Conservation (phyloP, 2,113 vertebrate species). For the Penelope pileata region DNA sequence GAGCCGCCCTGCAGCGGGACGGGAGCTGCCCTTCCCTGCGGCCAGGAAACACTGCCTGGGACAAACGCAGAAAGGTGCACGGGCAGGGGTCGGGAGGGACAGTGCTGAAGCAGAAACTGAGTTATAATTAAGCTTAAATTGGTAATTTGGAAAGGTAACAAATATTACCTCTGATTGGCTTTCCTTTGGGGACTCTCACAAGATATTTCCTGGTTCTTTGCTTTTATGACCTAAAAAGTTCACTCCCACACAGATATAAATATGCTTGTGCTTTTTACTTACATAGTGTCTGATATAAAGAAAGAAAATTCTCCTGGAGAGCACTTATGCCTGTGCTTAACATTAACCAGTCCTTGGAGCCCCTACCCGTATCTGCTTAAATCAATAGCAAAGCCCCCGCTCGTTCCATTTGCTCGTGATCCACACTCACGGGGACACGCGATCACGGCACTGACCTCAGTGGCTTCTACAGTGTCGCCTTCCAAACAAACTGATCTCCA, state of each 20-base stretch:
- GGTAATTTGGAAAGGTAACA: neutral
- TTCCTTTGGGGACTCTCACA: neutral
- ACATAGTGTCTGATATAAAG: neutral
- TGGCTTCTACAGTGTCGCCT: neutral
- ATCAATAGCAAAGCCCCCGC: slow-evolving; percentile 32
- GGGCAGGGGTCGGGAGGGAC: neutral
- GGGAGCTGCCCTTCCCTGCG: neutral
- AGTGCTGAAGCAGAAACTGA: neutral
- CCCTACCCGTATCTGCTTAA: neutral
- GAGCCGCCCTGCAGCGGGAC: neutral
- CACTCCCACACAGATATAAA: neutral
- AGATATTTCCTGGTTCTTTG: neutral
- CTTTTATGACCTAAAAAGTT: neutral
- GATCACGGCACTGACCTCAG: neutral
- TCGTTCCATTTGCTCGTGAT: slow-evolving; percentile 31
- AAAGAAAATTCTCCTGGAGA: neutral
- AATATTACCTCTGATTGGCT: neutral
- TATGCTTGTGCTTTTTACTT: neutral
- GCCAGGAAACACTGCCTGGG: neutral
- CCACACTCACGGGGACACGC: neutral
- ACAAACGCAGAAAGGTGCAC: neutral
- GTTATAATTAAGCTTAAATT: neutral
- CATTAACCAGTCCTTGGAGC: neutral
- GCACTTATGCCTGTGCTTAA: slow-evolving; percentile 1
- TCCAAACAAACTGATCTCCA: neutral